phyloP scores from a whole-genome alignment of 1,140 invertebrate genomes.

The Drosophila punjabiensis region DNA sequence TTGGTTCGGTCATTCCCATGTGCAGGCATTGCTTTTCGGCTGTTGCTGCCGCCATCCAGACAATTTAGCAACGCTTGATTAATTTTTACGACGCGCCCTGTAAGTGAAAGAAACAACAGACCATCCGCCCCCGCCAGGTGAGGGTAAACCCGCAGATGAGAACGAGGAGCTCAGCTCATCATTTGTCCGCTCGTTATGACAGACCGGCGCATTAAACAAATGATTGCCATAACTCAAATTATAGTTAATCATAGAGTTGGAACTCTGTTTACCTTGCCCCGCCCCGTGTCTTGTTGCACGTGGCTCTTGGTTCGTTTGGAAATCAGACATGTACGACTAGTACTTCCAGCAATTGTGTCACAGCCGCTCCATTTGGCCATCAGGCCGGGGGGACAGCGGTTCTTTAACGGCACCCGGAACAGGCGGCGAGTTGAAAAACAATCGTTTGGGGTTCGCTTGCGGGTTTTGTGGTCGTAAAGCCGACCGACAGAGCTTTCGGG shows the following conservation, averaged over 20 bases:
- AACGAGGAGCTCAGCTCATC: neutral
- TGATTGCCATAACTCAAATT: slow-evolving; percentile 59
- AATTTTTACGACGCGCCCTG: slow-evolving; percentile 64
- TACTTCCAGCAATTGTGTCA: slow-evolving; percentile 66
- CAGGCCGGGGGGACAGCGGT: slow-evolving; percentile 25
- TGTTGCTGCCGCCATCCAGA: slow-evolving; percentile 45
- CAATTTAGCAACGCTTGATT: slow-evolving; percentile 79
- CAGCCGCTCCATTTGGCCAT: slow-evolving; percentile 56
- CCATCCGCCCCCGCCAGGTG: slow-evolving; percentile 22
- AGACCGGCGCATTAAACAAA: slow-evolving; percentile 40
- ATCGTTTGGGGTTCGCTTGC: slow-evolving; percentile 41
- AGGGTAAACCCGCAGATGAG: slow-evolving; percentile 34
- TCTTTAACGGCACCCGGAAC: slow-evolving; percentile 65
- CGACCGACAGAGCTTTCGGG: slow-evolving; percentile 59
- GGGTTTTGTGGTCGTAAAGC: slow-evolving; percentile 72
- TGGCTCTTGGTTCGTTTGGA: slow-evolving; percentile 57
- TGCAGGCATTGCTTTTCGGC: slow-evolving; percentile 43
- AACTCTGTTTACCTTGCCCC: slow-evolving; percentile 6
- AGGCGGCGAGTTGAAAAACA: slow-evolving; percentile 63
- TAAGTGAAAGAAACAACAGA: slow-evolving; percentile 59
- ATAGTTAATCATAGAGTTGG: slow-evolving; percentile 47
- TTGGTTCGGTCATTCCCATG: slow-evolving; percentile 22
- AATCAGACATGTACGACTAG: slow-evolving; percentile 45
- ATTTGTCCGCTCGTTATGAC: slow-evolving; percentile 18
- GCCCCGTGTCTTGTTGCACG: slow-evolving; percentile 28